Percentiles rank a stretch among this genome's conserved stretches.
These are phyloP conservation scores for Dexiosoma caninum DNA, from an alignment of 2,888 invertebrate genomes.

Conservation along the genomic window DNA sequence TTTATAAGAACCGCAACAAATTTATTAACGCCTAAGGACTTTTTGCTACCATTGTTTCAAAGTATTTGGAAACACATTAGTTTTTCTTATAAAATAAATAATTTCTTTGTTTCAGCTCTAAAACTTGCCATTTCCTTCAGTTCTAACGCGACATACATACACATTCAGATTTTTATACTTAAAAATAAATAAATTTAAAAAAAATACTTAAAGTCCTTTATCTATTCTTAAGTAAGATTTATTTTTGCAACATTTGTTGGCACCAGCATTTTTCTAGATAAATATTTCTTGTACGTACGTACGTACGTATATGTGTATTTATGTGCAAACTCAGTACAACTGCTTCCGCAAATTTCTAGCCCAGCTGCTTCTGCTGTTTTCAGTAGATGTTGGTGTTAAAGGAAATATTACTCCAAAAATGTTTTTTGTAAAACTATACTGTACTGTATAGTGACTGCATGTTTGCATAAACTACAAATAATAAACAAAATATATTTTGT, in stretches of 20 bases:
- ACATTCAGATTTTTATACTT: slow-evolving; percentile 17
- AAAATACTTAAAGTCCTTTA: slow-evolving; percentile 66
- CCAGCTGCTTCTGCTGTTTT: slow-evolving; percentile 10
- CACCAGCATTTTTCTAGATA: slow-evolving; percentile 49
- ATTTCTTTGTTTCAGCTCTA: background rate
- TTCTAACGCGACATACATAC: background rate
- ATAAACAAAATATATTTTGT: slow-evolving; percentile 49
- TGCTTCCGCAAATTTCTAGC: background rate
- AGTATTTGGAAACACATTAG: background rate
- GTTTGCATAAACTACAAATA: slow-evolving; percentile 37
- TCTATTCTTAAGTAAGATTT: slow-evolving; percentile 67
- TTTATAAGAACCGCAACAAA: background rate
- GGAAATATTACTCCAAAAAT: slow-evolving; percentile 16
- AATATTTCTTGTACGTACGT: background rate
- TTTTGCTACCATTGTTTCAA: background rate
- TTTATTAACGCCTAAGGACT: background rate
- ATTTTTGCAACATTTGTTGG: slow-evolving; percentile 63
- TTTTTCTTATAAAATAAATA: background rate
- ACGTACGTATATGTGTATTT: background rate
- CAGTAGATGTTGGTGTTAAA: background rate
- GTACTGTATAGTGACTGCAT: background rate
- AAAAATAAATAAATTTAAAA: slow-evolving; percentile 49
- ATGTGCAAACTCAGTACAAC: background rate
- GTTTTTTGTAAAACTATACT: slow-evolving; percentile 2
- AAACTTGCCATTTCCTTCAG: background rate